Evolutionary conservation across 2,113 vertebrate species (phyloP).

Genomic region (Chaetura pelagica): DNA sequence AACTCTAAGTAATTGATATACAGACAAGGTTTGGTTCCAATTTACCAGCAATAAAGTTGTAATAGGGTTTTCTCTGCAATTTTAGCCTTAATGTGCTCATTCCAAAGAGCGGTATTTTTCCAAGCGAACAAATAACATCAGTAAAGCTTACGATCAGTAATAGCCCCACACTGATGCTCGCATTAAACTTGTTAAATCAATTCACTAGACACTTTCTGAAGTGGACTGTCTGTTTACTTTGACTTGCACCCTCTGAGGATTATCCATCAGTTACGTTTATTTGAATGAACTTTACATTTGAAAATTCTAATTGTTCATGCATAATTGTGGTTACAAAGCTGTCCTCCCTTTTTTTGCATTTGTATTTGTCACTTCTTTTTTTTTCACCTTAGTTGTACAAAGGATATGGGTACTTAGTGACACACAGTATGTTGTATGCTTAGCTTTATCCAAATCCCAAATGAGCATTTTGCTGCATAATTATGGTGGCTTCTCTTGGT

Average conservation of each 20-base stretch:
- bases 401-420: slow-evolving; percentile 30
- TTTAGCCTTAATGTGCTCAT: slow-evolving; percentile 96
- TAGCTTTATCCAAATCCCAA: slow-evolving; percentile 53
- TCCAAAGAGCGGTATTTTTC: slow-evolving; percentile 94
- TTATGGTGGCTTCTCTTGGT: slow-evolving; percentile 34
- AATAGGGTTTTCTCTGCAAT: slow-evolving; percentile 97
- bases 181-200: slow-evolving; percentile 97
- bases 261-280: slow-evolving; percentile 84
- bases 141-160: slow-evolving; percentile 95
- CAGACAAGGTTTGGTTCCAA: slow-evolving; percentile 97
- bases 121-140: slow-evolving; percentile 96
- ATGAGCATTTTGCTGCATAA: slow-evolving; percentile 42
- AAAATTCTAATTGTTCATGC: slow-evolving; percentile 83
- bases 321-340: slow-evolving; percentile 71
- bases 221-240: slow-evolving; percentile 90
- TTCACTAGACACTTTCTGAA: slow-evolving; percentile 91
- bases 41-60: slow-evolving; percentile 98
- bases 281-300: slow-evolving; percentile 83
- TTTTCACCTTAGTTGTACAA: slow-evolving; percentile 38
- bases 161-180: slow-evolving; percentile 91
- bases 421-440: slow-evolving; percentile 22
- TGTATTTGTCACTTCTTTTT: slow-evolving; percentile 45
- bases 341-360: slow-evolving; percentile 25
- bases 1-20: slow-evolving; percentile 98
- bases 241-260: slow-evolving; percentile 80